Conservation (phyloP, 2,888 invertebrate genomes). For the Galerucella pusilla region DNA sequence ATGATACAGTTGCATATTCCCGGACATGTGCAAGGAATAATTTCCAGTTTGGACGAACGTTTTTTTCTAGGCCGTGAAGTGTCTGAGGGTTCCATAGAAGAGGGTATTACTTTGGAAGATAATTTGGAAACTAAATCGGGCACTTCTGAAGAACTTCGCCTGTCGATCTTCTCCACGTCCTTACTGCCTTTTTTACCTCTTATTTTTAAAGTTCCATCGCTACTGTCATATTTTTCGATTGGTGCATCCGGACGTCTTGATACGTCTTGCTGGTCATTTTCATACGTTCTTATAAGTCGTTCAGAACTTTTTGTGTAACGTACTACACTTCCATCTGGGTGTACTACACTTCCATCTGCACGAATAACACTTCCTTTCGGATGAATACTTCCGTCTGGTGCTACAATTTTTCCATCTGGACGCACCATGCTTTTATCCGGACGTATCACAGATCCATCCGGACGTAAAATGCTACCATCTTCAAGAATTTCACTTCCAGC, state of each 20-base stretch:
- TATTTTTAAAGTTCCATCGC: background rate
- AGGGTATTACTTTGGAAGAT: constrained; percentile 37
- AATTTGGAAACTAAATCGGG: constrained; percentile 48
- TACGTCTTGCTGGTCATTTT: background rate
- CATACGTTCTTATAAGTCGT: constrained; percentile 2
- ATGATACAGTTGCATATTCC: constrained; percentile 47
- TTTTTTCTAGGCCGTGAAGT: constrained; percentile 43
- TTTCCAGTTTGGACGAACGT: constrained; percentile 40
- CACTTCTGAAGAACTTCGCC: constrained; percentile 44
- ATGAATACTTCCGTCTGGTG: background rate
- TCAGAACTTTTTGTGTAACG: background rate
- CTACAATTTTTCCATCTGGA: background rate
- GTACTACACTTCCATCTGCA: background rate
- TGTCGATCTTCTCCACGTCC: constrained; percentile 26
- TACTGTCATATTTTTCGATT: constrained; percentile 9
- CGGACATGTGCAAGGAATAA: constrained; percentile 45
- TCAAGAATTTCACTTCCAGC: background rate
- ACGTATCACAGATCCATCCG: background rate
- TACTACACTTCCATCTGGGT: background rate
- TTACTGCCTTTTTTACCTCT: constrained; percentile 26
- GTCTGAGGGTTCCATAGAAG: constrained; percentile 16
- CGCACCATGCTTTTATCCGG: background rate
- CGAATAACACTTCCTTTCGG: background rate
- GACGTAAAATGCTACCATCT: background rate
- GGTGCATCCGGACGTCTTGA: background rate